Conservation (phyloP, 2,888 invertebrate species). For the Noctua comes region DNA sequence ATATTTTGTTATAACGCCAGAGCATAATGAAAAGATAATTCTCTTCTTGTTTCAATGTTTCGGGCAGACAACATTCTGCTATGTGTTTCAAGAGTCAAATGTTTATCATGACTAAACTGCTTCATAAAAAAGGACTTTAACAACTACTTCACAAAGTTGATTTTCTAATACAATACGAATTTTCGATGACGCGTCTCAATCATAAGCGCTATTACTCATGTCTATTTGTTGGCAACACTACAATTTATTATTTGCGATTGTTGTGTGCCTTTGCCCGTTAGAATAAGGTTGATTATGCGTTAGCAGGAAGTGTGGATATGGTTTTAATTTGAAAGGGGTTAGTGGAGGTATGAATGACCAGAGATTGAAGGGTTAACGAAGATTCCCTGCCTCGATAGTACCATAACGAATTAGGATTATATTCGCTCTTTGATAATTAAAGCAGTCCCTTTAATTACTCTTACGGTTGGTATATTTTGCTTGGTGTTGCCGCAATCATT, state of each 20-base stretch:
- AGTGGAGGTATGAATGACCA: conserved; percentile 51
- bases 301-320: neutral
- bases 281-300: conserved; percentile 12
- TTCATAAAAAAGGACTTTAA: conserved; percentile 9
- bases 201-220: conserved; percentile 69
- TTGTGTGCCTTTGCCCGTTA: neutral
- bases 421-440: conserved; percentile 52
- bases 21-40: neutral
- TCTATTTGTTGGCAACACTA: conserved; percentile 39
- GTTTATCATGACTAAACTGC: neutral
- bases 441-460: conserved; percentile 52
- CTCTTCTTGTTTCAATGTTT: neutral
- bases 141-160: rapidly evolving
- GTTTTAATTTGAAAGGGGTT: conserved; percentile 56
- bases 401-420: conserved; percentile 60
- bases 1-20: neutral
- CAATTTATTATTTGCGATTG: conserved; percentile 10
- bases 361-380: conserved; percentile 52
- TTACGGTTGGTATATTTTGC: conserved; percentile 28
- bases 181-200: conserved; percentile 70
- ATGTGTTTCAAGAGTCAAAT: conserved; percentile 2
- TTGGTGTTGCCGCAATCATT: conserved; percentile 30
- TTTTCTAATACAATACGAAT: neutral
- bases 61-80: conserved; percentile 1
- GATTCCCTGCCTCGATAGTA: conserved; percentile 29